These are phyloP conservation scores for Progne subis DNA, from an alignment of 2,113 vertebrate genomes.

Conservation along the genomic window DNA sequence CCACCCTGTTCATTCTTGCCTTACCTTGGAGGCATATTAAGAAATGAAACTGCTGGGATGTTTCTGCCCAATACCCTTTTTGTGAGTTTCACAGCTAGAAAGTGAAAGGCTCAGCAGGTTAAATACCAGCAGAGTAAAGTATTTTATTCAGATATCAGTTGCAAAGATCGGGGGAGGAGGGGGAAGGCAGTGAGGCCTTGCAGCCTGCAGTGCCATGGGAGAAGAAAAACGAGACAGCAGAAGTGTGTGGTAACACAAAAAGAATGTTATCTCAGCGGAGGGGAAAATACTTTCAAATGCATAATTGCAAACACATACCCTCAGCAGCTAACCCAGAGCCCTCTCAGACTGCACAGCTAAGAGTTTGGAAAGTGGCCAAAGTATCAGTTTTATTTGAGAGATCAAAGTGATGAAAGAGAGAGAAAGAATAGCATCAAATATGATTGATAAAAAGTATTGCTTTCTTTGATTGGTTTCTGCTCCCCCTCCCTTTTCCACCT, in stretches of 20 bases:
- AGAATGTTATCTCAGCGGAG: slow-evolving; percentile 72
- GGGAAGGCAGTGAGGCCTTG: slow-evolving; percentile 51
- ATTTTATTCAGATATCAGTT: slow-evolving; percentile 72
- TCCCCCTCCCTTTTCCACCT: slow-evolving; percentile 50
- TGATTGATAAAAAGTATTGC: slow-evolving; percentile 75
- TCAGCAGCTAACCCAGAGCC: slow-evolving; percentile 67
- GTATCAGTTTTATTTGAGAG: slow-evolving; percentile 74
- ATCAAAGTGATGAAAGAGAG: slow-evolving; percentile 70
- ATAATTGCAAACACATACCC: slow-evolving; percentile 75
- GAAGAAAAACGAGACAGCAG: slow-evolving; percentile 71
- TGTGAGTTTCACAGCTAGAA: slow-evolving; percentile 65
- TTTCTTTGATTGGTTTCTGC: slow-evolving; percentile 66
- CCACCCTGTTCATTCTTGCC: slow-evolving; percentile 27
- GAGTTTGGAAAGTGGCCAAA: slow-evolving; percentile 66
- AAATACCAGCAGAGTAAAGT: slow-evolving; percentile 67
- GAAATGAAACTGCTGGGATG: slow-evolving; percentile 47
- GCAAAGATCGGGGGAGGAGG: slow-evolving; percentile 51
- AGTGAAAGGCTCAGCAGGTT: slow-evolving; percentile 69
- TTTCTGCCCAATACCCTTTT: slow-evolving; percentile 52
- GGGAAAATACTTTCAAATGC: slow-evolving; percentile 73
- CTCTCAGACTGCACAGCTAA: slow-evolving; percentile 64
- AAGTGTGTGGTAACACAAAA: slow-evolving; percentile 74
- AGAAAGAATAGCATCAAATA: slow-evolving; percentile 71
- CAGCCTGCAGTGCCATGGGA: slow-evolving; percentile 63
- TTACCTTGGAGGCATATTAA: slow-evolving; percentile 47